Base-by-base conservation (phyloP, 1,140 invertebrate genomes). In the Drosophila kohkoa region DNA sequence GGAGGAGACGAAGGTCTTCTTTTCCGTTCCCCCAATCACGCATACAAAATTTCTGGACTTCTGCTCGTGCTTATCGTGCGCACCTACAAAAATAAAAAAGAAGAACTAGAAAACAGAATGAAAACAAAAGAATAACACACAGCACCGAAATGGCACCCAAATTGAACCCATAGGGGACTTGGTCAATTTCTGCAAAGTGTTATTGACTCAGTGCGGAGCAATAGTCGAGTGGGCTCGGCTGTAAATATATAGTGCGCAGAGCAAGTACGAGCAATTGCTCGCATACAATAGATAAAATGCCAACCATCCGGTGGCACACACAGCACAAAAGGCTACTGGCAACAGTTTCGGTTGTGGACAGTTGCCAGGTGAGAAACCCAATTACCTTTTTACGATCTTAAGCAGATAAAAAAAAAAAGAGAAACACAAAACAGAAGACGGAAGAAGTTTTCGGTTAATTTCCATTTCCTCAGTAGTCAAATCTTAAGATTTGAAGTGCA, bases 121-220 rank as follows among this genome's bases (percentile, higher is more conserved):
- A 48, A 63, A 25, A 25, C 20, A 25, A 25, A 25, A 4, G 20
- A 25, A 25, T 25, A 25, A 25, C 20, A 25, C 20, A 25, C 20
- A 25, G 20, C 20, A 25, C 20, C 20, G 20, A 25, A 25, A 25
- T 25, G 20, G 20, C 20, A 25, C 20, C 30, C n/a, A 13, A 70
- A 54, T 69, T 63, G 65, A 58, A 68, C 57, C 25, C 66, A 25
- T 38, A n/a, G 68, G 80, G 81, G 74, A 83, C 81, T 85, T 88
- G 80, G 70, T 88, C 85, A 88, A 89, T 89, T 79, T 88, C 67
- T 58, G 74, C 75, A 73, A 78, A 79, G 75, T 85, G 85, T 89
- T 88, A 79, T 88, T 89, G 85, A 88, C 85, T 73, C 66, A 62
- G 57, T 45, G 77, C 51, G 28, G 30, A n/a, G 57, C 28, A 48